Conservation (phyloP, 2,888 invertebrate genomes). For the Phalangium opilio region DNA sequence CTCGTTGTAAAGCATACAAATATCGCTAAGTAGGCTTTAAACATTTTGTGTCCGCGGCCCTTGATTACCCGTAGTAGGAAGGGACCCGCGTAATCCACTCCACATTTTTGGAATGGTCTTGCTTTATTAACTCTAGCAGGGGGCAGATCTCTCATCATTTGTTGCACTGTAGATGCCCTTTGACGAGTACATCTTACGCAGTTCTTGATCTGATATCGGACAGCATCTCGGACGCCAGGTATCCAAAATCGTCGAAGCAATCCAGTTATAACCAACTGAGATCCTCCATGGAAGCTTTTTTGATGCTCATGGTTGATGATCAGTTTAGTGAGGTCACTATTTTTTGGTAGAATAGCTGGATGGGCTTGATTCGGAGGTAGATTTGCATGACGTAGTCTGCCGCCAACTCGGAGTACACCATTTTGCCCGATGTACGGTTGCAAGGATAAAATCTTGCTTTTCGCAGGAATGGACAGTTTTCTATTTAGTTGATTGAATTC, state of each 20-base stretch:
- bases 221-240: not conserved
- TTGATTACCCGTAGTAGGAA: conserved; percentile 2
- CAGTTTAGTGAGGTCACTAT: too few relatives aligned
- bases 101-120: not conserved
- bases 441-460: too few relatives aligned
- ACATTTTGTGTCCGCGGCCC: conserved; percentile 1
- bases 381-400: too few relatives aligned
- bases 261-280: not conserved
- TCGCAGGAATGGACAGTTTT: too few relatives aligned
- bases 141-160: conserved; percentile 8
- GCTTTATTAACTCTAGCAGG: not conserved
- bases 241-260: conserved; percentile 6
- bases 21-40: conserved; percentile 10
- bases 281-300: conserved; percentile 12
- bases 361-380: conserved; percentile 8
- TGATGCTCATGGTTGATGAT: too few relatives aligned
- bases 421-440: too few relatives aligned
- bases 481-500: too few relatives aligned
- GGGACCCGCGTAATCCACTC: conserved; percentile 8
- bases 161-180: not conserved
- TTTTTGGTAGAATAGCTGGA: conserved; percentile 1
- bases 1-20: conserved; percentile 12
- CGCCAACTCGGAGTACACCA: too few relatives aligned
- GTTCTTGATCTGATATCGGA: conserved; percentile 1
- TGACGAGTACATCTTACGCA: conserved; percentile 4